Conservation (phyloP, 2,888 invertebrate genomes). For the Plebejus melissa region DNA sequence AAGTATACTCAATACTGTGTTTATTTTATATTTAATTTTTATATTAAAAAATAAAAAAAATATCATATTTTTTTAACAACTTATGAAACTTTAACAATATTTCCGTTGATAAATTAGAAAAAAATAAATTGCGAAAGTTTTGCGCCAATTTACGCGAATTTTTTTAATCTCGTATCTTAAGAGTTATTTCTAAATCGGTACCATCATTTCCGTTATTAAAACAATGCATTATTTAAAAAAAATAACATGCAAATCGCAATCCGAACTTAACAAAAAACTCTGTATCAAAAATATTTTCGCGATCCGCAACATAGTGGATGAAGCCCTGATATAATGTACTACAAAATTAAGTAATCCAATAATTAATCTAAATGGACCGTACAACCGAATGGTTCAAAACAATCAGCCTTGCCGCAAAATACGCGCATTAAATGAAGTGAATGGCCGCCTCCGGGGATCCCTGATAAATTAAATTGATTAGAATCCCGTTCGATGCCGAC, state of each 20-base stretch:
- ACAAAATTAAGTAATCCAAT: constrained; percentile 78
- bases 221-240: background rate
- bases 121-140: too few relatives aligned
- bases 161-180: too few relatives aligned
- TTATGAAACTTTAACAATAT: too few relatives aligned
- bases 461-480: constrained; percentile 80
- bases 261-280: background rate
- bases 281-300: background rate
- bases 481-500: constrained; percentile 74
- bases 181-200: too few relatives aligned
- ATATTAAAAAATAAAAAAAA: too few relatives aligned
- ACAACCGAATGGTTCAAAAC: constrained; percentile 79
- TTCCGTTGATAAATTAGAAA: too few relatives aligned
- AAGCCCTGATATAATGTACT: constrained; percentile 50
- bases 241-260: background rate
- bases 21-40: too few relatives aligned
- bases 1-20: background rate
- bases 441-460: constrained; percentile 76
- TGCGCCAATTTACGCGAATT: too few relatives aligned
- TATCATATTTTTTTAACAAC: too few relatives aligned
- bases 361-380: constrained; percentile 79
- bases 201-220: too few relatives aligned
- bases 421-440: constrained; percentile 80
- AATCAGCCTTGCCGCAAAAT: constrained; percentile 78
- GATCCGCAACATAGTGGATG: background rate